Conservation (phyloP, 1,140 invertebrate species). For the Neodiprion pinetum region DNA sequence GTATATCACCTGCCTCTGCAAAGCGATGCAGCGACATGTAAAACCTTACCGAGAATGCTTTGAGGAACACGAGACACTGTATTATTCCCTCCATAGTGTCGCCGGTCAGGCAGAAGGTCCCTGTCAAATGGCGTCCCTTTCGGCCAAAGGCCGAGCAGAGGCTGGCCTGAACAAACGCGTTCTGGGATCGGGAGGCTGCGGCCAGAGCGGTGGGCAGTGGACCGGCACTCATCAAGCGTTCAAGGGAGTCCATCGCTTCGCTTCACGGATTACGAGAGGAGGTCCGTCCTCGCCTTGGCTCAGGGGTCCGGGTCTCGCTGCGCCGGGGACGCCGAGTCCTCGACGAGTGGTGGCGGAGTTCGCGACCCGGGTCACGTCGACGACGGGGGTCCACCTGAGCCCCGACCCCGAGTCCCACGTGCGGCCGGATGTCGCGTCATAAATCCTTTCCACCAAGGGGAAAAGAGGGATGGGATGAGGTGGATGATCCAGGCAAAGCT, state of each 20-base stretch:
- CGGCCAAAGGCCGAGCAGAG: conserved; percentile 76
- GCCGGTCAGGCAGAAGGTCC: conserved; percentile 85
- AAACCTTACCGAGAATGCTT: conserved; percentile 86
- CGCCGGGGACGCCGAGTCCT: not conserved
- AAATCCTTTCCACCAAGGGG: not conserved
- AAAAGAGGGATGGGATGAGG: no score
- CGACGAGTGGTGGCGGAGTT: not conserved
- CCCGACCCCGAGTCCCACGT: not conserved
- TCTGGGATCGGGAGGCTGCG: conserved; percentile 66
- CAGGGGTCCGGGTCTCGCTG: not conserved
- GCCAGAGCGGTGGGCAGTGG: conserved; percentile 71
- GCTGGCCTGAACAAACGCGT: conserved; percentile 78
- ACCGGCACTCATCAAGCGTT: conserved; percentile 75
- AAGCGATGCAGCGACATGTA: no score
- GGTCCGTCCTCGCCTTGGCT: not conserved
- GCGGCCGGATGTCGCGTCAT: not conserved
- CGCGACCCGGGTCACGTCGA: not conserved
- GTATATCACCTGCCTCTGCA: no score
- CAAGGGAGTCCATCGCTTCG: conserved; percentile 75
- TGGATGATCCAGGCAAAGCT: no score
- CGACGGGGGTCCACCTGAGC: not conserved
- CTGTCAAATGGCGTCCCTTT: conserved; percentile 81
- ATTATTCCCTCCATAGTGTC: conserved; percentile 93
- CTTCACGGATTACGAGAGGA: conserved; percentile 2
- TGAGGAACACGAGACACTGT: conserved; percentile 89